These are phyloP conservation scores for Agrilus cyanescens DNA, from an alignment of 2,888 invertebrate genomes.

Conservation along the genomic window DNA sequence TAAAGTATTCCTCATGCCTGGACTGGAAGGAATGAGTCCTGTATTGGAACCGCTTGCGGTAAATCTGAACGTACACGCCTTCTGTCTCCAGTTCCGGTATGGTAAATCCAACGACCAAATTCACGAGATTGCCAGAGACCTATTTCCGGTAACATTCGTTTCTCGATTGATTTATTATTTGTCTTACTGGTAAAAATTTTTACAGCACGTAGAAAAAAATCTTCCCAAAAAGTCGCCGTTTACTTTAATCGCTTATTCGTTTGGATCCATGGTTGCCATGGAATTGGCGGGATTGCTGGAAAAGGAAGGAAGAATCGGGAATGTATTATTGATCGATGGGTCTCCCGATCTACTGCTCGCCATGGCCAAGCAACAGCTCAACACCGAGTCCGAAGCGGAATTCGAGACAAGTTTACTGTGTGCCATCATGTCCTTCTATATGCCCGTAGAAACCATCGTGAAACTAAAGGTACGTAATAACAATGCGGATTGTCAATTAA, in stretches of 20 bases:
- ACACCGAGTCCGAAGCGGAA: constrained; percentile 34
- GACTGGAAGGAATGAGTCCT: constrained; percentile 52
- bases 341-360: constrained; percentile 48
- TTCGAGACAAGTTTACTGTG: constrained; percentile 43
- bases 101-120: constrained; percentile 36
- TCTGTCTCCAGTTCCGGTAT: constrained; percentile 43
- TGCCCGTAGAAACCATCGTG: constrained; percentile 9
- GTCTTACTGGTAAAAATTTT: constrained; percentile 17
- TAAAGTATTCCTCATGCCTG: constrained; percentile 50
- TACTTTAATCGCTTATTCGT: constrained; percentile 78
- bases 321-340: constrained; percentile 69
- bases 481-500: too few species aligned
- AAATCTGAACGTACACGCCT: constrained; percentile 40
- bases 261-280: constrained; percentile 65
- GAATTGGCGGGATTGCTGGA: constrained; percentile 66
- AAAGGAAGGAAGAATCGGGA: constrained; percentile 48
- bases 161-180: constrained; percentile 9
- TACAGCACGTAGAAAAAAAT: constrained; percentile 44
- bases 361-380: constrained; percentile 33
- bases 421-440: constrained; percentile 35
- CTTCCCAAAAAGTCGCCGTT: constrained; percentile 47
- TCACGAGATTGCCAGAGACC: constrained; percentile 38
- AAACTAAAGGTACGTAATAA: constrained; percentile 9
- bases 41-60: constrained; percentile 41
- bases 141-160: constrained; percentile 39